Conservation (phyloP, 2,797 vertebrate species). For the Labroides dimidiatus region DNA sequence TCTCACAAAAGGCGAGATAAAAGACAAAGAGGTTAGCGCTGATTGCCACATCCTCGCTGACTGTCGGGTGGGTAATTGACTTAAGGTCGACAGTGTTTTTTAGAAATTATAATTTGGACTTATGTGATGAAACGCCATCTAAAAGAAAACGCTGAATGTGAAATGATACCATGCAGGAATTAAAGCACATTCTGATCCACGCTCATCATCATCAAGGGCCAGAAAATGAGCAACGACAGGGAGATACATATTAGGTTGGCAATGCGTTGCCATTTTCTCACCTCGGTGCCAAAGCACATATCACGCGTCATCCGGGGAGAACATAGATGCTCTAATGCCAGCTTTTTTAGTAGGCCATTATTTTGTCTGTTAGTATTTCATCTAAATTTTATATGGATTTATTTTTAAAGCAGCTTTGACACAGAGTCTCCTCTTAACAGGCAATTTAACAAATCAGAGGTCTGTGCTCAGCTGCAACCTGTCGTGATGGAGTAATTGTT, state of each 20-base stretch:
- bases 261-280: conserved; percentile 64
- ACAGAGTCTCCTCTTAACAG: conserved; percentile 37
- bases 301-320: conserved; percentile 54
- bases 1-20: conserved; percentile 33
- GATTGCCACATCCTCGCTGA: conserved; percentile 39
- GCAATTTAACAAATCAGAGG: conserved; percentile 24
- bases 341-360: conserved; percentile 61
- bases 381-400: conserved; percentile 49
- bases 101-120: conserved; percentile 46
- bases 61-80: conserved; percentile 53
- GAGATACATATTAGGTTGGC: conserved; percentile 66
- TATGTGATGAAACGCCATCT: conserved; percentile 48
- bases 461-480: conserved; percentile 32
- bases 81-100: conserved; percentile 51
- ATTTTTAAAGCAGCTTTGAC: conserved; percentile 53
- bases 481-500: conserved; percentile 17
- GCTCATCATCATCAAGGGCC: conserved; percentile 67
- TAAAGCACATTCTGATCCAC: conserved; percentile 50
- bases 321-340: conserved; percentile 56
- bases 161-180: conserved; percentile 56
- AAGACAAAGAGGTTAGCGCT: conserved; percentile 45
- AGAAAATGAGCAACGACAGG: conserved; percentile 74
- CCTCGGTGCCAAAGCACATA: conserved; percentile 55
- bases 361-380: conserved; percentile 52
- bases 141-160: conserved; percentile 58